phyloP scores from a whole-genome alignment of 2,113 vertebrate species.

The Gymnogyps californianus region DNA sequence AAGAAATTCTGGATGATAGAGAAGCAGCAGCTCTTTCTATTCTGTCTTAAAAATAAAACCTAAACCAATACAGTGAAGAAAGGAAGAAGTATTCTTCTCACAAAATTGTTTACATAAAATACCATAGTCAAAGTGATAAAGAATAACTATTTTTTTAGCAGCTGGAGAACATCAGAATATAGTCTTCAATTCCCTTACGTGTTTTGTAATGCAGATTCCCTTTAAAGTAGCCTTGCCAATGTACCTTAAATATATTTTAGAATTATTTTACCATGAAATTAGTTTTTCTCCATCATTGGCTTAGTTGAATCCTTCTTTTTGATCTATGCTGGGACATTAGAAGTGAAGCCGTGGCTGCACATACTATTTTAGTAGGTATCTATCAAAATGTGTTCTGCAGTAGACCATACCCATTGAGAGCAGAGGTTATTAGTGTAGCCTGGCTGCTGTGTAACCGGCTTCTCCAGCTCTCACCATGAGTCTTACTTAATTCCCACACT shows the following conservation, averaged over 20 bases:
- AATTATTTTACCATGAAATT: slow-evolving; percentile 88
- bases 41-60: not conserved
- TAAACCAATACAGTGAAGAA: not conserved
- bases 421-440: not conserved
- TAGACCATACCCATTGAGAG: not conserved
- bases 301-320: slow-evolving; percentile 76
- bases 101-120: slow-evolving; percentile 66
- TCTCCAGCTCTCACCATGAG: not conserved
- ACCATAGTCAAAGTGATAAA: slow-evolving; percentile 30
- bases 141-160: slow-evolving; percentile 70
- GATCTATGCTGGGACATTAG: slow-evolving; percentile 78
- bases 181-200: slow-evolving; percentile 65
- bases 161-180: slow-evolving; percentile 65
- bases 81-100: slow-evolving; percentile 21
- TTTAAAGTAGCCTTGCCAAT: slow-evolving; percentile 73
- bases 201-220: slow-evolving; percentile 78
- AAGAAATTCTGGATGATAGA: slow-evolving; percentile 29
- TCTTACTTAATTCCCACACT: slow-evolving; percentile 26
- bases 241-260: slow-evolving; percentile 82
- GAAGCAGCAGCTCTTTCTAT: slow-evolving; percentile 29
- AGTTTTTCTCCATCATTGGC: slow-evolving; percentile 81
- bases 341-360: slow-evolving; percentile 63
- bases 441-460: not conserved
- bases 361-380: slow-evolving; percentile 59
- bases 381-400: slow-evolving; percentile 44